Percentiles rank a stretch among this genome's conserved stretches.
Evolutionary conservation across 2,888 invertebrate genomes (phyloP).

Genomic region (Onthophagus sagittarius): DNA sequence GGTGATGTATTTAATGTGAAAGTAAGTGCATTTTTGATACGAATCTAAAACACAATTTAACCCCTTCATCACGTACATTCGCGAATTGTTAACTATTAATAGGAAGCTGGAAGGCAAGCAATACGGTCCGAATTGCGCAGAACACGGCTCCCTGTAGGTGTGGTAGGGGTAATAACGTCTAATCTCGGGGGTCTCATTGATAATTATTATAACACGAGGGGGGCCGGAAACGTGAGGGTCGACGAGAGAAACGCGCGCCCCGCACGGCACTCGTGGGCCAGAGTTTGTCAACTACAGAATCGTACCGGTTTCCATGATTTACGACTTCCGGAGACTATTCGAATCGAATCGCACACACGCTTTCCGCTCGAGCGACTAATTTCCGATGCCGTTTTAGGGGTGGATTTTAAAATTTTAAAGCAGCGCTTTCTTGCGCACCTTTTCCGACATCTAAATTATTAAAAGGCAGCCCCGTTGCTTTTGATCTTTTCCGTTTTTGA

Average conservation of each 20-base stretch:
- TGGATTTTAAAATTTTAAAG: background rate
- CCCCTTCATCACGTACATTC: slow-evolving; percentile 3
- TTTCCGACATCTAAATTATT: background rate
- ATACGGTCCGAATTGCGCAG: slow-evolving; percentile 29
- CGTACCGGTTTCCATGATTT: slow-evolving; percentile 25
- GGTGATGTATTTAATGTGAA: too few species aligned
- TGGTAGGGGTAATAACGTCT: slow-evolving; percentile 41
- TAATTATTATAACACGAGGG: slow-evolving; percentile 49
- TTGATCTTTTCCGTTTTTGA: background rate
- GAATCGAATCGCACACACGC: slow-evolving; percentile 19
- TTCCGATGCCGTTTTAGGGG: background rate
- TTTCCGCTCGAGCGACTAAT: background rate
- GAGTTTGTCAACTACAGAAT: slow-evolving; percentile 34
- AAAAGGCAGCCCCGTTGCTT: background rate
- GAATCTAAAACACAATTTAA: background rate
- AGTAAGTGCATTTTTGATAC: background rate
- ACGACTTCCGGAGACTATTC: slow-evolving; percentile 20
- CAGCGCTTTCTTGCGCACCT: background rate
- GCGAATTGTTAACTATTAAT: slow-evolving; percentile 26
- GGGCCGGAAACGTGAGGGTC: slow-evolving; percentile 38
- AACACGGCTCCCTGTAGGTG: slow-evolving; percentile 27
- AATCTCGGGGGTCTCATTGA: slow-evolving; percentile 48
- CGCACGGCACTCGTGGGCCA: slow-evolving; percentile 44
- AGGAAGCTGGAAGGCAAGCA: slow-evolving; percentile 24
- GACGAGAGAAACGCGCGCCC: slow-evolving; percentile 25